Evolutionary conservation across 2,797 vertebrate genomes (phyloP).

Genomic region (Takifugu ocellatus): DNA sequence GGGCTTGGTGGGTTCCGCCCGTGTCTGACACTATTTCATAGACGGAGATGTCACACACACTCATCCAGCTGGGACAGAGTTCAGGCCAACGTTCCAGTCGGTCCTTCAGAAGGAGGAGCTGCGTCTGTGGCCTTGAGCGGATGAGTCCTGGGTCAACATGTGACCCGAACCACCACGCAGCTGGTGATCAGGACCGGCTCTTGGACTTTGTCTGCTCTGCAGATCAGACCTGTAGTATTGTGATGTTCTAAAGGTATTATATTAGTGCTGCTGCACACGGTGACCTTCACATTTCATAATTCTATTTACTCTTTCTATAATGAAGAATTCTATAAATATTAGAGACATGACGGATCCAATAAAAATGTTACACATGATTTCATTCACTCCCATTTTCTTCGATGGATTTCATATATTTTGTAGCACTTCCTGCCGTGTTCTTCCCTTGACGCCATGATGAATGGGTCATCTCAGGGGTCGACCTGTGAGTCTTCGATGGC

Average conservation of each 20-base stretch:
- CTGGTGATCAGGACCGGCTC: not conserved
- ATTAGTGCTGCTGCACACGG: conserved; percentile 22
- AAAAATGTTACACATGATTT: conserved; percentile 3
- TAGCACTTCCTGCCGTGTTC: conserved; percentile 30
- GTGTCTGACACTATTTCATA: conserved; percentile 16
- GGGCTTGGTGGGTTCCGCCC: not conserved
- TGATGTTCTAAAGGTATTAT: conserved; percentile 31
- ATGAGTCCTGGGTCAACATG: not conserved
- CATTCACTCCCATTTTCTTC: conserved; percentile 11
- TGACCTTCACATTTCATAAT: conserved; percentile 28
- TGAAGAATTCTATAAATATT: conserved; percentile 24
- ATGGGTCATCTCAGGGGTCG: conserved; percentile 52
- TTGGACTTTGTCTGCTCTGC: conserved; percentile 9
- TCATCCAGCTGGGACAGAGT: too few relatives aligned
- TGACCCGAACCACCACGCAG: conserved; percentile 6
- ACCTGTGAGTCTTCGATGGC: conserved; percentile 31
- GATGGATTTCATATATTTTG: conserved; percentile 14
- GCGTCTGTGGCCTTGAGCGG: conserved; percentile 12
- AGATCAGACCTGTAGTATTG: not conserved
- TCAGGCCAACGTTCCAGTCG: not conserved
- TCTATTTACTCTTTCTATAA: conserved; percentile 48
- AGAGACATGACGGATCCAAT: conserved; percentile 4
- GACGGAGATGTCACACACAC: too few relatives aligned
- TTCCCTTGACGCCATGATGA: conserved; percentile 32
- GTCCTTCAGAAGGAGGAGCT: conserved; percentile 47